These are phyloP conservation scores for Meiosimyza decipiens DNA, from an alignment of 2,888 invertebrate genomes.

Conservation along the genomic window DNA sequence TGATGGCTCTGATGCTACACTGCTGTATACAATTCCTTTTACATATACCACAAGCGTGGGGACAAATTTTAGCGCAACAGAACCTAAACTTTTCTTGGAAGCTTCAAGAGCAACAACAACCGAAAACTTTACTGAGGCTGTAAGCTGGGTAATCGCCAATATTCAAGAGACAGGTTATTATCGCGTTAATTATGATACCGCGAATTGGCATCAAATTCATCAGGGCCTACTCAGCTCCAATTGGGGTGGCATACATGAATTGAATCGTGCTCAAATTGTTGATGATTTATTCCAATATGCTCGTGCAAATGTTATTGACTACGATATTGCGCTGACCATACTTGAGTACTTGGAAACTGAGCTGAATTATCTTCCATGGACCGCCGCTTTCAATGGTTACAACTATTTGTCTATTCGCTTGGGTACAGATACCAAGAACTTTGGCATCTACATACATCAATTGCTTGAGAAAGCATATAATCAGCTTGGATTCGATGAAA, in stretches of 20 bases:
- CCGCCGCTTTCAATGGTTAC: conserved; percentile 71
- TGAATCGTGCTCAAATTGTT: conserved; percentile 82
- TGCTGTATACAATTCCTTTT: conserved; percentile 60
- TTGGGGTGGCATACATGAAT: conserved; percentile 69
- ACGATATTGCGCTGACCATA: conserved; percentile 74
- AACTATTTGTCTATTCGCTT: conserved; percentile 61
- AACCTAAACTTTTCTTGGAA: conserved; percentile 53
- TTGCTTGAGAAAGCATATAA: conserved; percentile 68
- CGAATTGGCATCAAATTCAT: conserved; percentile 71
- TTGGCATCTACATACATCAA: conserved; percentile 66
- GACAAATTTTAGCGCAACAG: conserved; percentile 50
- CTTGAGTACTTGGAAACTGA: conserved; percentile 77
- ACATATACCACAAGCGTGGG: conserved; percentile 56
- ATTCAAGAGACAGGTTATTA: conserved; percentile 68
- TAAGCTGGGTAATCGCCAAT: conserved; percentile 60
- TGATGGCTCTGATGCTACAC: conserved; percentile 45
- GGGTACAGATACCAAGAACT: conserved; percentile 52
- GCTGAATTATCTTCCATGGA: conserved; percentile 83
- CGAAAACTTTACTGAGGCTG: not conserved
- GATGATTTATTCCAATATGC: conserved; percentile 84
- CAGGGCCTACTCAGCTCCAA: conserved; percentile 41
- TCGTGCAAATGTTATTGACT: conserved; percentile 73
- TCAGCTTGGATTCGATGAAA: conserved; percentile 68
- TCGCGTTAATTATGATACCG: conserved; percentile 76
- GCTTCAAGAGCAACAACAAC: accelerated